Conservation (phyloP, 2,888 invertebrate species). For the Erpobdella octoculata region DNA sequence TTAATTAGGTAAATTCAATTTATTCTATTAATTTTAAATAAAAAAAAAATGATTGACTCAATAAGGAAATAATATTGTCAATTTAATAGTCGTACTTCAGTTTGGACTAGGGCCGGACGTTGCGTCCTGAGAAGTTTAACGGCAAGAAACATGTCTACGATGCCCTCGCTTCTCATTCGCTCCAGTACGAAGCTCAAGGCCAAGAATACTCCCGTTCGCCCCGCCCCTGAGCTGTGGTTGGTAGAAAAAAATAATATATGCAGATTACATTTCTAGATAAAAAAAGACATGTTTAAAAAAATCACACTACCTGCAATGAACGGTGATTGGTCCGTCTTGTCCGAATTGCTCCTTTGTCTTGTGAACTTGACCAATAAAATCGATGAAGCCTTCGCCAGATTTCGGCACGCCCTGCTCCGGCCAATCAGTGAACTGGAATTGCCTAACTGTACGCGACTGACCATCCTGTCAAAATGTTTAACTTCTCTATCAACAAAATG, state of each 20-base stretch:
- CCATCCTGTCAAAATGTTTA: too few species aligned
- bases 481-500: too few species aligned
- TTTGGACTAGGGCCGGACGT: constrained; percentile 97
- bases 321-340: constrained; percentile 96
- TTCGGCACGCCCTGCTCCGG: constrained; percentile 74
- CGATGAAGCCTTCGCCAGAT: constrained; percentile 95
- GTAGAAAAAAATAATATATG: neutral
- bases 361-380: constrained; percentile 98
- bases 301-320: constrained; percentile 73
- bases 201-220: constrained; percentile 95
- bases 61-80: too few species aligned
- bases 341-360: constrained; percentile 99
- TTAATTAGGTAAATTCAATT: too few species aligned
- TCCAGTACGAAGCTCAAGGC: constrained; percentile 93
- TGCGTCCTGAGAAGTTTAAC: constrained; percentile 94
- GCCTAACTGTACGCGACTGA: constrained; percentile 65
- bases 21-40: too few species aligned
- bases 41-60: too few species aligned
- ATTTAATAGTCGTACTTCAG: too few species aligned
- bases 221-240: constrained; percentile 78
- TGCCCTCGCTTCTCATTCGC: constrained; percentile 96
- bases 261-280: neutral
- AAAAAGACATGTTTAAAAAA: too few species aligned
- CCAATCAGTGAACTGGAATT: constrained; percentile 57
- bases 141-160: constrained; percentile 97